Conservation (phyloP, 2,797 vertebrate species). For the Sebastes diaconus region DNA sequence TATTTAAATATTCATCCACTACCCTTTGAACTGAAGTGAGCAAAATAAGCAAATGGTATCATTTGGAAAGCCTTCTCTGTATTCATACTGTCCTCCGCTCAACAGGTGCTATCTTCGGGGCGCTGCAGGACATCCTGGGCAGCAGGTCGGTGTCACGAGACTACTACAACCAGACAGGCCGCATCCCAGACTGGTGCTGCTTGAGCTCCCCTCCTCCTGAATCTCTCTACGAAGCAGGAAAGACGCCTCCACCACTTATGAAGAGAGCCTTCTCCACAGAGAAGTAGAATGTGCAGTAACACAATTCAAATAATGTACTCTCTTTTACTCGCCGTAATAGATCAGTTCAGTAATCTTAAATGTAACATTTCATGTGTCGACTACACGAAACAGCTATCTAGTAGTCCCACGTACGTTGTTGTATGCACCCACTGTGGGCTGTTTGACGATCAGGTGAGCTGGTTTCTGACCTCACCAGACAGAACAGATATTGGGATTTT, state of each 20-base stretch:
- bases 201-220: conserved; percentile 93
- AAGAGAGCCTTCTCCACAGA: conserved; percentile 98
- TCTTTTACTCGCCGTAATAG: neutral
- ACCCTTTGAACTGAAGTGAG: neutral
- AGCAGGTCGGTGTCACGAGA: conserved; percentile 97
- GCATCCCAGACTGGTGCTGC: conserved; percentile 96
- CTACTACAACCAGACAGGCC: conserved; percentile 94
- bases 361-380: conserved; percentile 20
- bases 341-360: conserved; percentile 15
- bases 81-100: neutral
- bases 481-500: neutral
- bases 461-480: neutral
- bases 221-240: conserved; percentile 91
- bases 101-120: conserved; percentile 94
- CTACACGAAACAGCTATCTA: conserved; percentile 10
- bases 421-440: neutral
- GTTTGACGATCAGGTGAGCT: conserved; percentile 5
- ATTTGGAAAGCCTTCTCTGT: neutral
- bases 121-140: conserved; percentile 95
- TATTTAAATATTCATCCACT: neutral
- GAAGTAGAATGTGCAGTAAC: conserved; percentile 80
- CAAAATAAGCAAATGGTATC: neutral
- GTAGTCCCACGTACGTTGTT: neutral
- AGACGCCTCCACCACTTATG: conserved; percentile 92
- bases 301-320: neutral